Evolutionary conservation across 2,797 vertebrate species (phyloP), one percentile per base, ranked within the genome.

Genomic region (Kryptolebias ocellatus): DNA sequence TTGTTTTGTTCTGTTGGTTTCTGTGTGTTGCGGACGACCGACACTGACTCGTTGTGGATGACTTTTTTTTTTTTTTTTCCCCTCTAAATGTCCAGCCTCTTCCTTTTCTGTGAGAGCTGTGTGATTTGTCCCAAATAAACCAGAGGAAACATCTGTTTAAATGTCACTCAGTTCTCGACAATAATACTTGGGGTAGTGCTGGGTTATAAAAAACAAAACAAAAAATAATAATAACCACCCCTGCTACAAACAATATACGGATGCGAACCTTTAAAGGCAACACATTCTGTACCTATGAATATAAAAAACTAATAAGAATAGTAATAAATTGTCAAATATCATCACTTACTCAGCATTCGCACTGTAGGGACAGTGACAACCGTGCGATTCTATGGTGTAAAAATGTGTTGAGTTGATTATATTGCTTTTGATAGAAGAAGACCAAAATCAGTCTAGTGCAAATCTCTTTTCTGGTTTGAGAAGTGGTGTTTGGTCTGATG

Each of bases 371-470:
- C 64, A 39, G 54, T 50, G 77, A 85, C 83, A 74, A 83, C 64
- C 53, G 37, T 84, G 67, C 70, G 60, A 68, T 71, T 63, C 71
- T 86, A 78, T 74, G 80, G 82, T 78, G 87, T 3, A 47, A 80
- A 83, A 80, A 87, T 71, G 79, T 79, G 83, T 86, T 65, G 69
- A 85, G 87, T 91, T 90, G 81, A 85, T 90, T 88, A 88, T 94
- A 93, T 94, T 94, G 94, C 93, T 94, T 93, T 93, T 90, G 80
- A 85, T 90, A 85, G 84, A 91, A 91, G 89, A 91, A 91, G 93
- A 94, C 93, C 90, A 84, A 92, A 92, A 91, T 87, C 80, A 88
- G 90, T 92, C 93, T 95, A 94, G 94, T 95, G 94, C 94, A 95
- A 95, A 93, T 93, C 80, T 94, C 90, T 94, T 94, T 92, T 93